Percentiles rank a stretch among this genome's conserved stretches.
These are phyloP conservation scores for Ambastaia sidthimunki DNA, from an alignment of 2,797 vertebrate species.

Conservation along the genomic window DNA sequence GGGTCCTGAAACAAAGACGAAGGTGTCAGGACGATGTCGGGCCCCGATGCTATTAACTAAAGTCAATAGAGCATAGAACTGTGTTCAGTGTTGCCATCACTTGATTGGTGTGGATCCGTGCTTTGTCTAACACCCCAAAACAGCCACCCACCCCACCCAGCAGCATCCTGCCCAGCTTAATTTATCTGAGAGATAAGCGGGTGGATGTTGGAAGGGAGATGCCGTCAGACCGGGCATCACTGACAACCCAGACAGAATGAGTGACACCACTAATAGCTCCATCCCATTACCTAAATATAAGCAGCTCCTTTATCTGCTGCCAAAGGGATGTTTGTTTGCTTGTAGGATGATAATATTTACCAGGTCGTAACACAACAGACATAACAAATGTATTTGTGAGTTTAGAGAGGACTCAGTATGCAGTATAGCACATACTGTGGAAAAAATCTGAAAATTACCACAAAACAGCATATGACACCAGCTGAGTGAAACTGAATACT, in stretches of 20 bases:
- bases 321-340: constrained; percentile 83
- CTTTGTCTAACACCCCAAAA: constrained; percentile 65
- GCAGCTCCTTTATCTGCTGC: constrained; percentile 82
- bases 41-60: constrained; percentile 79
- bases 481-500: not conserved
- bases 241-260: constrained; percentile 83
- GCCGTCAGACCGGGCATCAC: constrained; percentile 79
- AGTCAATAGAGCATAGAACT: constrained; percentile 81
- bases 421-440: not conserved
- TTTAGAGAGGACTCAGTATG: constrained; percentile 66
- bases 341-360: constrained; percentile 83
- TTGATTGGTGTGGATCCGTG: constrained; percentile 75
- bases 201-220: constrained; percentile 77
- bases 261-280: constrained; percentile 87
- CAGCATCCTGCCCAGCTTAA: constrained; percentile 80
- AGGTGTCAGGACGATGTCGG: constrained; percentile 62
- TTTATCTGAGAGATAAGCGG: constrained; percentile 83
- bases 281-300: constrained; percentile 80
- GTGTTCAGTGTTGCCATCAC: constrained; percentile 78
- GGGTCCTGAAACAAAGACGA: constrained; percentile 73
- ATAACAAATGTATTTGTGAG: constrained; percentile 79
- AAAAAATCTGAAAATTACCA: not conserved
- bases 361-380: constrained; percentile 71
- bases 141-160: constrained; percentile 64
- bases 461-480: not conserved